Evolutionary conservation across 2,797 vertebrate species (phyloP).

Genomic region (Myotis pilosus): DNA sequence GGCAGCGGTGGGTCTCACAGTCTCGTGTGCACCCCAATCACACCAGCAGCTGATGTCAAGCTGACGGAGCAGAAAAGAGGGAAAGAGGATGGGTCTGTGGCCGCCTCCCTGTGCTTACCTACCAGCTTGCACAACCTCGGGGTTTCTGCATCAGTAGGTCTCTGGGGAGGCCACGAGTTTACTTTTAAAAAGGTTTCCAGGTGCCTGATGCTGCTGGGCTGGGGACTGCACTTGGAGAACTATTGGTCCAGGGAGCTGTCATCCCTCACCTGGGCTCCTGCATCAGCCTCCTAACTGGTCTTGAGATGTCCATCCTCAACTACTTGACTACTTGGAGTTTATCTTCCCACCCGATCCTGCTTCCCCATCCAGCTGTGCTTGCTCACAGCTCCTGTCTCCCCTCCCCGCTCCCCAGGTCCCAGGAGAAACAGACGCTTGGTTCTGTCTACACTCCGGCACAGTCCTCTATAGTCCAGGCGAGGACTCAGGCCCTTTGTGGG

Average conservation of each 20-base stretch:
- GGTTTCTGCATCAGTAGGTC: neutral
- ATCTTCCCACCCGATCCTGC: neutral
- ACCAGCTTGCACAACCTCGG: too few species aligned
- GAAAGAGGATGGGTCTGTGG: too few species aligned
- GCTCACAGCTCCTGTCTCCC: neutral
- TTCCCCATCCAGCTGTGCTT: too few species aligned
- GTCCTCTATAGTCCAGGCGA: too few species aligned
- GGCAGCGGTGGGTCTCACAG: too few species aligned
- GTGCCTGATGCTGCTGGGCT: accelerated
- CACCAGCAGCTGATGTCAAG: neutral
- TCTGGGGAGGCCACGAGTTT: neutral
- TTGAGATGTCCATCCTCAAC: accelerated
- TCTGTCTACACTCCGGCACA: neutral
- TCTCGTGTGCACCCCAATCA: accelerated
- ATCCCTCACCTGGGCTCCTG: neutral
- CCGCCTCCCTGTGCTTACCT: neutral
- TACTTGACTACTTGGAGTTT: accelerated
- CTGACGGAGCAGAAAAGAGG: neutral
- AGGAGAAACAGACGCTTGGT: accelerated
- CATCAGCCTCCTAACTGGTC: neutral
- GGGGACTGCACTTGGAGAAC: neutral
- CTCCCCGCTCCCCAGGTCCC: accelerated
- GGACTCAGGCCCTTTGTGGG: accelerated
- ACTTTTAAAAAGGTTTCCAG: neutral
- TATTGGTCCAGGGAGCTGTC: accelerated